Conservation (phyloP, 2,113 vertebrate genomes). For the Syngnathus floridae region DNA sequence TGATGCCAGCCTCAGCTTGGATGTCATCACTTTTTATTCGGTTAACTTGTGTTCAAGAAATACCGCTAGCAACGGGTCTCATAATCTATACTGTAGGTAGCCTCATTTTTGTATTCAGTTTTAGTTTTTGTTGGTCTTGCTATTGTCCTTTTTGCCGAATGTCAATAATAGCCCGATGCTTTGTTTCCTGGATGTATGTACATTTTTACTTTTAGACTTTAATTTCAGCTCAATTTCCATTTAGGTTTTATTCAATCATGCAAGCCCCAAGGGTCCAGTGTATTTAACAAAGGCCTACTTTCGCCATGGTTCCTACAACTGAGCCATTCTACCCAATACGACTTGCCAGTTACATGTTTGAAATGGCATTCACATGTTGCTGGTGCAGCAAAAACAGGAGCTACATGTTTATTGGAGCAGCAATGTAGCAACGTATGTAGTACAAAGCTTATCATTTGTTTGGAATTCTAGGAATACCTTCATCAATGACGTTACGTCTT, state of each 20-base stretch:
- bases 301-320: not conserved
- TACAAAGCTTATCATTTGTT: not conserved
- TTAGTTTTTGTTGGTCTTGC: too few relatives aligned
- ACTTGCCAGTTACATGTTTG: conserved; percentile 7
- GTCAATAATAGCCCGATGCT: not conserved
- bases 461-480: not conserved
- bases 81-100: too few relatives aligned
- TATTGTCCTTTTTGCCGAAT: too few relatives aligned
- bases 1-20: not conserved
- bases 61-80: too few relatives aligned
- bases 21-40: too few relatives aligned
- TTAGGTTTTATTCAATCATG: not conserved
- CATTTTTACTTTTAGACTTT: not conserved
- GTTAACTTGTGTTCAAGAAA: too few relatives aligned
- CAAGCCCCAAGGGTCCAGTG: conserved; percentile 12
- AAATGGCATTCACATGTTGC: conserved; percentile 2
- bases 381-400: not conserved
- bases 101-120: too few relatives aligned
- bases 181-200: not conserved
- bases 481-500: not conserved
- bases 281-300: not conserved
- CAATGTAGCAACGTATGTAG: not conserved
- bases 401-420: conserved; percentile 12
- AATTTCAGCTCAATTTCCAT: not conserved
- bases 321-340: not conserved